Evolutionary conservation across 2,888 invertebrate species (phyloP), one percentile per base, ranked within the genome.

Genomic region (Papilio elwesi): DNA sequence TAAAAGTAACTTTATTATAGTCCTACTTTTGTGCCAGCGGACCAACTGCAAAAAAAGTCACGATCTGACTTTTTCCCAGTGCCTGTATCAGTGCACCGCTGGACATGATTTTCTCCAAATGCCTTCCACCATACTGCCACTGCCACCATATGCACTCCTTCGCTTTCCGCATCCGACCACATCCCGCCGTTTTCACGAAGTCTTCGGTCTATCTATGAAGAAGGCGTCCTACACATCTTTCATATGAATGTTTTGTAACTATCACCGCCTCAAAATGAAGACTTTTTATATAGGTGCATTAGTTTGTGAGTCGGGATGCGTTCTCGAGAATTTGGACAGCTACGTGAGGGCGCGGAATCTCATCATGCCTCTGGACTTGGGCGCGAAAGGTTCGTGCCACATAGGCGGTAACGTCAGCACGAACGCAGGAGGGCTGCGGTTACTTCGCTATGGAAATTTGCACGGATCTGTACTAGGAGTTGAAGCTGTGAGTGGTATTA

Each of bases 381-480:
- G 99, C 0, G 99, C 99, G 0, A 99, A 99, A 91, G 98, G 98
- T 47, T 97, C 97, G 74, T 99, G 99, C 83, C 97, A 98, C 70
- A 97, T 99, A 78, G 99, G 99, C 1, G 99, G 99, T 16, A 99
- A 99, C 88, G 95, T 99, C 43, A 97, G 99, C 52, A 99, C 99
- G 13, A 99, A 99, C 91, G 99, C 99, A 0, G 99, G 99, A 0
- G 99, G 99, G 0, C 90, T 99, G 36, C 94, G 99, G 74, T 94
- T 99, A n/a, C 88, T 99, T 49, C 95, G 99, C 53, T 99, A 99
- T 87, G 99, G 99, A 10, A 98, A 98, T 86, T 93, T 99, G 8
- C 99, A 98, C 83, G 98, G 98, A 38, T 97, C 96, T 74, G 95
- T 99, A 6, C 90, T 99, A 71, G 99, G 99, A 38, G 85, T 99